These are phyloP conservation scores for Melanotaenia trifasciata DNA, from an alignment of 2,797 vertebrate species.

Conservation along the genomic window DNA sequence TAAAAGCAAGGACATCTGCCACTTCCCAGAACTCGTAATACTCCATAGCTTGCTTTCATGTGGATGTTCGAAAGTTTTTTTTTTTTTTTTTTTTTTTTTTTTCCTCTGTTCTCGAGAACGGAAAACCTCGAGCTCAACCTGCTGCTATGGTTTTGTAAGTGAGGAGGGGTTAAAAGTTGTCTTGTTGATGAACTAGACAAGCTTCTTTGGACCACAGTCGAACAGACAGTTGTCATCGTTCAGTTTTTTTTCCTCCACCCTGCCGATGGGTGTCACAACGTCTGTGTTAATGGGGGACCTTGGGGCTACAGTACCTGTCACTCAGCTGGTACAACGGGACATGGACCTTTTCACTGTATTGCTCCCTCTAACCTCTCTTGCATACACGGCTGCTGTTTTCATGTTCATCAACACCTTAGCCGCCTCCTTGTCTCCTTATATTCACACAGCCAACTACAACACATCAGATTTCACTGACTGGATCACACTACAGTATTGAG, in stretches of 20 bases:
- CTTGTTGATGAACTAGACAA: slow-evolving; percentile 70
- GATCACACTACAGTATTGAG: slow-evolving; percentile 83
- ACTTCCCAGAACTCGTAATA: slow-evolving; percentile 80
- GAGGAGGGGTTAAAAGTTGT: slow-evolving; percentile 51
- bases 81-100: slow-evolving; percentile 34
- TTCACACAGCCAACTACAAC: slow-evolving; percentile 57
- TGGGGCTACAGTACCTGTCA: slow-evolving; percentile 70
- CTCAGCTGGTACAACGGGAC: slow-evolving; percentile 77
- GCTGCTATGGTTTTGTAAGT: slow-evolving; percentile 86
- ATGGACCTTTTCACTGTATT: slow-evolving; percentile 87
- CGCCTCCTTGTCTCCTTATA: slow-evolving; percentile 57
- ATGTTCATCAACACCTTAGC: slow-evolving; percentile 55
- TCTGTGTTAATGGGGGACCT: slow-evolving; percentile 61
- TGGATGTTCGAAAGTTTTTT: slow-evolving; percentile 65
- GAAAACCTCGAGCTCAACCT: slow-evolving; percentile 81
- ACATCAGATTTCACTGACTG: slow-evolving; percentile 71
- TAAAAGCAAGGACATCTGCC: slow-evolving; percentile 67
- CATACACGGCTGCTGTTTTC: slow-evolving; percentile 72
- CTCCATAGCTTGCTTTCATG: slow-evolving; percentile 80
- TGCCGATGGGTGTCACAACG: slow-evolving; percentile 58
- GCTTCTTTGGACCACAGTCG: slow-evolving; percentile 76
- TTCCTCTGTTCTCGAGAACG: slow-evolving; percentile 63
- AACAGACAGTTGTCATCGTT: slow-evolving; percentile 69
- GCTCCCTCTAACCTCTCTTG: slow-evolving; percentile 76
- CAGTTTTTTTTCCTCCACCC: slow-evolving; percentile 73